Percentiles rank a stretch among this genome's conserved stretches.
Evolutionary conservation across 2,888 invertebrate species (phyloP).

Genomic region (Syrista parreyssii): DNA sequence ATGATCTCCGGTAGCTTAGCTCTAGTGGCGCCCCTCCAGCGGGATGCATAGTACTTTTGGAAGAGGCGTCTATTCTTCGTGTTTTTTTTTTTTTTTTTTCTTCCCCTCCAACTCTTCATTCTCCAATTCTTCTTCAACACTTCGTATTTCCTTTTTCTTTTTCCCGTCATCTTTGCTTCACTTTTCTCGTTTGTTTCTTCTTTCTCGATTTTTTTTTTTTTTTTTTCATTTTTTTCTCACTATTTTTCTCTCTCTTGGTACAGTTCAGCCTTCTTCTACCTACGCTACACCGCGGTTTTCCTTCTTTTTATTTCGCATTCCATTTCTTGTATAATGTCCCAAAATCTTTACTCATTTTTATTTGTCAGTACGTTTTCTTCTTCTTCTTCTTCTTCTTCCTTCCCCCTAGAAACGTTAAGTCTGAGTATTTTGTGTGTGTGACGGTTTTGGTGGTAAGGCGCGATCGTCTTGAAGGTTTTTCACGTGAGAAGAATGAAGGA

Average conservation of each 20-base stretch:
- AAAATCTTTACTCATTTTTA: background rate
- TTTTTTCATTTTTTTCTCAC: slow-evolving; percentile 7
- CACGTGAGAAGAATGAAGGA: background rate
- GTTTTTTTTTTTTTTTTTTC: slow-evolving; percentile 30
- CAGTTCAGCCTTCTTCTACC: background rate
- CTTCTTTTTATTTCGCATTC: background rate
- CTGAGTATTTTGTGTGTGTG: slow-evolving; percentile 2
- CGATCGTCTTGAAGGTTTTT: background rate
- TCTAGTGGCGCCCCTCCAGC: slow-evolving; percentile 58
- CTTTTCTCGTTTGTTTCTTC: slow-evolving; percentile 4
- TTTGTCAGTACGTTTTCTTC: background rate
- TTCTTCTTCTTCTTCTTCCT: background rate
- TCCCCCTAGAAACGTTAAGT: slow-evolving; percentile 3
- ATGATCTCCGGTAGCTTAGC: slow-evolving; percentile 67
- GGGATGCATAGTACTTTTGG: slow-evolving; percentile 47
- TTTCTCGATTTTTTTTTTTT: slow-evolving; percentile 6
- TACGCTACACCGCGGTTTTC: background rate
- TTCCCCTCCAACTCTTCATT: slow-evolving; percentile 12
- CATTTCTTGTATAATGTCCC: background rate
- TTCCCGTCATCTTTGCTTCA: slow-evolving; percentile 1
- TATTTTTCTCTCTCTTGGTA: slow-evolving; percentile 15
- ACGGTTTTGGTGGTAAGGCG: slow-evolving; percentile 3
- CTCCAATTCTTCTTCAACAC: slow-evolving; percentile 13
- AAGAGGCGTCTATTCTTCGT: slow-evolving; percentile 39
- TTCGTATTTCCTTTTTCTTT: slow-evolving; percentile 17